These are phyloP conservation scores for Nomia melanderi DNA, from an alignment of 1,140 invertebrate genomes.

Conservation along the genomic window DNA sequence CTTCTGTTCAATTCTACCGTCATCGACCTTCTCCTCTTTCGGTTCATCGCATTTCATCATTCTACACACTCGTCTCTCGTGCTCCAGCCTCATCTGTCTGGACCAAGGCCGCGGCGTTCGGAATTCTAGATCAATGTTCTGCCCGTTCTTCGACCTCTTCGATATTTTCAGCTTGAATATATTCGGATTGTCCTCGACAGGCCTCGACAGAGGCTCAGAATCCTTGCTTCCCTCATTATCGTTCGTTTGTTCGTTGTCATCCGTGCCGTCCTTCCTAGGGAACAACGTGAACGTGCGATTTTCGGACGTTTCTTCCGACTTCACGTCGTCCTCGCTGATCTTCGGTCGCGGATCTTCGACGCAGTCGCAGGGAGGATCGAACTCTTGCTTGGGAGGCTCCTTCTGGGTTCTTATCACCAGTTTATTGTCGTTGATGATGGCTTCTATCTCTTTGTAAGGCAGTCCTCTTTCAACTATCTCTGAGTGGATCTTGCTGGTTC, in stretches of 20 bases:
- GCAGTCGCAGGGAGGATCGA: slow-evolving; percentile 72
- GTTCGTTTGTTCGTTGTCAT: slow-evolving; percentile 3
- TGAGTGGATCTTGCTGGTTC: slow-evolving; percentile 51
- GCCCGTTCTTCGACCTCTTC: slow-evolving; percentile 56
- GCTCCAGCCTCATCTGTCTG: slow-evolving; percentile 2
- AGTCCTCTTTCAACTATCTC: slow-evolving; percentile 64
- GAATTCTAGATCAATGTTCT: slow-evolving; percentile 73
- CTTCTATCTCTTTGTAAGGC: slow-evolving; percentile 75
- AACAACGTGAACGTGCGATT: slow-evolving; percentile 63
- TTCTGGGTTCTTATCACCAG: slow-evolving; percentile 72
- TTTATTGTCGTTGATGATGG: slow-evolving; percentile 72
- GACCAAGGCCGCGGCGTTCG: slow-evolving; percentile 73
- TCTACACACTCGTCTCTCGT: neutral
- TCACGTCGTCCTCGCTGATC: neutral
- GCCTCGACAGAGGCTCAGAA: slow-evolving; percentile 15
- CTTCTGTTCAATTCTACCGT: neutral
- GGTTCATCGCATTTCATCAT: neutral
- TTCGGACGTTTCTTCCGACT: neutral
- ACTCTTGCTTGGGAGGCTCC: slow-evolving; percentile 50
- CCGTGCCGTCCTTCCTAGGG: neutral
- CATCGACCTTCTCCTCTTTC: neutral
- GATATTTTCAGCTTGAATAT: slow-evolving; percentile 73
- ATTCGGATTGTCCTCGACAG: slow-evolving; percentile 74
- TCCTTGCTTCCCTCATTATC: slow-evolving; percentile 9
- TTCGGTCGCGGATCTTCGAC: neutral